Conservation (phyloP, 2,888 invertebrate genomes). For the Heliconius erato region DNA sequence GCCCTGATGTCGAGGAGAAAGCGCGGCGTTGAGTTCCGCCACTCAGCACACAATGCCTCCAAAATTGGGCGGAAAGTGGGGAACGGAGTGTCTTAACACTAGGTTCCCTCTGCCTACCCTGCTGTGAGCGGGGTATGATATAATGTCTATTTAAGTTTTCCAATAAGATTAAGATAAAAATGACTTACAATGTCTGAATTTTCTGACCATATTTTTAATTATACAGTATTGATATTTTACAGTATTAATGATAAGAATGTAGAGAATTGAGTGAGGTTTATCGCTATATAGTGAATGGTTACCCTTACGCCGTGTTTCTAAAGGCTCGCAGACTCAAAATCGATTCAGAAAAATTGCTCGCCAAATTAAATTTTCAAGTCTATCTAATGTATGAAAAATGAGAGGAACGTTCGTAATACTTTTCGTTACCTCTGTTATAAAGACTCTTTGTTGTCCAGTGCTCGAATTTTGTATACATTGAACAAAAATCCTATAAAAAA, state of each 20-base stretch:
- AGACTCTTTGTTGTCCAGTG: background rate
- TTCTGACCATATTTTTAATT: background rate
- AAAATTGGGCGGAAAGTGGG: too few species aligned
- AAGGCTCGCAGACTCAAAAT: constrained; percentile 44
- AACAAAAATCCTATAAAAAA: background rate
- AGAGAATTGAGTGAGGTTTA: background rate
- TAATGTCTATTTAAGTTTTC: too few species aligned
- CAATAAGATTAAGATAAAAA: too few species aligned
- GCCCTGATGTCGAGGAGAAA: too few species aligned
- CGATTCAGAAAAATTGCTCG: constrained; percentile 42
- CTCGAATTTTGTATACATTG: background rate
- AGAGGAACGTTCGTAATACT: background rate
- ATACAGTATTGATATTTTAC: background rate
- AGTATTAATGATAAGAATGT: background rate
- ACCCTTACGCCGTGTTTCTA: background rate
- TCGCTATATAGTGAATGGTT: constrained; percentile 14
- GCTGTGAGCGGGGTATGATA: too few species aligned
- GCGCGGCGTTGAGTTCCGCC: too few species aligned
- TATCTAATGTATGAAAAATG: constrained; percentile 32
- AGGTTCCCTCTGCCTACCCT: too few species aligned
- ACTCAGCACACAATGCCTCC: too few species aligned
- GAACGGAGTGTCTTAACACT: too few species aligned
- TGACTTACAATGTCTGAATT: too few species aligned
- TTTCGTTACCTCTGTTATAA: background rate
- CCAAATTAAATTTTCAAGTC: constrained; percentile 36